Base-by-base conservation (phyloP, 2,797 vertebrate genomes). In the Gobio occitaniae region DNA sequence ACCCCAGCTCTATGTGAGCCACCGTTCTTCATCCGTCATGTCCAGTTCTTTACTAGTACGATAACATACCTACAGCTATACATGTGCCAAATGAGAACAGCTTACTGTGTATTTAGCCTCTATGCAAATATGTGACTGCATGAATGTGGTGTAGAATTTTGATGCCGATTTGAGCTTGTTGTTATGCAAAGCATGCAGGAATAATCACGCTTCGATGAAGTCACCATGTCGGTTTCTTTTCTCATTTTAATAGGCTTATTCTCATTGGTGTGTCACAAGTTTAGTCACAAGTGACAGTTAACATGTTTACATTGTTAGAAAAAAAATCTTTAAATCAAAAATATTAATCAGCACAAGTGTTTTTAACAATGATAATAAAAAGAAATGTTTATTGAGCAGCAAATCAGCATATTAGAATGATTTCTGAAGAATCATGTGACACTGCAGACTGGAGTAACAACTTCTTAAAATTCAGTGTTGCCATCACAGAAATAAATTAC, bases 121-220 rank as follows among this genome's bases (percentile, higher is more conserved):
- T 77, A 85, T 80, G 65, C n/a, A 44, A 44, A 52, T 65, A 65
- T 25, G 44, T 65, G 47, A 68, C 66, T 84, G 25, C 65, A 78
- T 36, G 38, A 56, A 70, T 59, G 38, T 61, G 75, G 50, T 36
- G 65, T 8, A 16, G 75, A 84, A 71, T 70, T 78, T 70, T 61
- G 15, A 84, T 61, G 25, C 19, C 3, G 12, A 68, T 84, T 70
- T 11, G 11, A 59, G n/a, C n/a, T 32, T 66, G 2, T 68, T 84
- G 65, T 70, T 47, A 84, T 84, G 75, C 82, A 84, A 47, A 78
- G 25, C 52, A 69, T 78, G 52, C 77, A 69, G 77, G 54, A 54
- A 59, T 84, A 78, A 59, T 78, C 41, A 78, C 19, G 41, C 75
- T 78, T 84, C 66, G 13, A 32, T 54, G 78, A 54, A 83, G 50